Base-by-base conservation (phyloP, 2,888 invertebrate species). In the Ligdia adustata region DNA sequence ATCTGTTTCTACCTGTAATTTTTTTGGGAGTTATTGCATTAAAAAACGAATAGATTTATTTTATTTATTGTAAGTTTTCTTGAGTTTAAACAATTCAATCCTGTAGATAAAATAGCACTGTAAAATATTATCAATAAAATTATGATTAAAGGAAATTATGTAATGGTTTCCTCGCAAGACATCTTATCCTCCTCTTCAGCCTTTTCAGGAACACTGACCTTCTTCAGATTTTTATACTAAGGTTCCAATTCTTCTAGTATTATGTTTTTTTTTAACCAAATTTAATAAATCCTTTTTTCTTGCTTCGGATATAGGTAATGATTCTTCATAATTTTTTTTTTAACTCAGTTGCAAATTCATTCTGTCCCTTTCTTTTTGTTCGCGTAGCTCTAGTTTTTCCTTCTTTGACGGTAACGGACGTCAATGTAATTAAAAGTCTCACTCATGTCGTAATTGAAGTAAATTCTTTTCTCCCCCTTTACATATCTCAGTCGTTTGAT, bases 61-160 rank as follows among this genome's bases (percentile, higher is more conserved):
- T 24, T 24, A 24, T 24, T 24, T 24, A 24, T 24, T 24, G 24
- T n/a, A n/a, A n/a, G n/a, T n/a, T n/a, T n/a, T n/a, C n/a, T 20
- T 20, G n/a, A 20, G 24, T 24, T 24, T 27, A 27, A 27, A 27
- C 12, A 27, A 7, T 27, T 27, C 12, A 27, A 27, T 11, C 9
- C 24, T 24, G 24, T 24, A 24, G 24, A n/a, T n/a, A 9, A 24
- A 24, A 24, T 24, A 6, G 9, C 24, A 24, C 24, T n/a, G n/a
- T 3, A 24, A 24, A 24, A 24, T 24, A 9, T 24, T 4, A 24
- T n/a, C 9, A 7, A 24, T 1, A 24, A 24, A 24, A 24, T 9
- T 24, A 24, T 9, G 24, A 24, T 3, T 24, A 24, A n/a, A 24
- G 24, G n/a, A 24, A 24, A n/a, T 24, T n/a, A 24, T 3, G 24